A percentile compares a stretch with the other conserved stretches of the same genome.
phyloP scores from a whole-genome alignment of 2,888 invertebrate genomes.

The Drosophila falleni region DNA sequence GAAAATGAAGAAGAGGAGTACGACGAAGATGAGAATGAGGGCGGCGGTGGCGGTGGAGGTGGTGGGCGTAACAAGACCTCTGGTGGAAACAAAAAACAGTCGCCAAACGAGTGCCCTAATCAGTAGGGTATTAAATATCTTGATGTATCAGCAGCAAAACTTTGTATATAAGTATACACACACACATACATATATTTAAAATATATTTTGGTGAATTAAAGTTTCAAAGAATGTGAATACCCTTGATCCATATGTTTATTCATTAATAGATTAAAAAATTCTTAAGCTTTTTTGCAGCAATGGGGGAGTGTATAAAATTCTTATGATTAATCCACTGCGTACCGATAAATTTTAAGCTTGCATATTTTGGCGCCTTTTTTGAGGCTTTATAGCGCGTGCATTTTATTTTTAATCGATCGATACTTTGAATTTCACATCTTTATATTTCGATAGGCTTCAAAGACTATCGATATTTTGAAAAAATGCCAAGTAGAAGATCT shows the following conservation, averaged over 20 bases:
- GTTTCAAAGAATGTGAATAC: conserved; percentile 41
- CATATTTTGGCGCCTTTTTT: conserved; percentile 6
- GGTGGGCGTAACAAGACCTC: conserved; percentile 54
- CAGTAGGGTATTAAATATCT: conserved; percentile 86
- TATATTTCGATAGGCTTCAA: neutral
- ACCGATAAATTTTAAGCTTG: no score
- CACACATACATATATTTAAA: conserved; percentile 42
- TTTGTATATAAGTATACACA: conserved; percentile 60
- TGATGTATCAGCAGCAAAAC: conserved; percentile 34
- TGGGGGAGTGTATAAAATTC: neutral
- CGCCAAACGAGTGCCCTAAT: conserved; percentile 90
- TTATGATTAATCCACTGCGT: neutral
- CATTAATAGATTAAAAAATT: neutral
- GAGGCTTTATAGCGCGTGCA: neutral
- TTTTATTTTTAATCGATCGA: neutral
- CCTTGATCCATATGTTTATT: conserved; percentile 1
- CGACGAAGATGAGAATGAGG: conserved; percentile 89
- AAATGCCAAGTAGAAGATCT: neutral
- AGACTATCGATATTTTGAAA: conserved; percentile 3
- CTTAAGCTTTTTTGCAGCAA: neutral
- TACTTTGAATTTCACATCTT: neutral
- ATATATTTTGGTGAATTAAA: conserved; percentile 76
- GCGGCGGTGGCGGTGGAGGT: conserved; percentile 63
- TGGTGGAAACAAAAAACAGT: conserved; percentile 77
- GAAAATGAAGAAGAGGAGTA: conserved; percentile 87